Conservation (phyloP, 2,888 invertebrate genomes). For the Mermis nigrescens region DNA sequence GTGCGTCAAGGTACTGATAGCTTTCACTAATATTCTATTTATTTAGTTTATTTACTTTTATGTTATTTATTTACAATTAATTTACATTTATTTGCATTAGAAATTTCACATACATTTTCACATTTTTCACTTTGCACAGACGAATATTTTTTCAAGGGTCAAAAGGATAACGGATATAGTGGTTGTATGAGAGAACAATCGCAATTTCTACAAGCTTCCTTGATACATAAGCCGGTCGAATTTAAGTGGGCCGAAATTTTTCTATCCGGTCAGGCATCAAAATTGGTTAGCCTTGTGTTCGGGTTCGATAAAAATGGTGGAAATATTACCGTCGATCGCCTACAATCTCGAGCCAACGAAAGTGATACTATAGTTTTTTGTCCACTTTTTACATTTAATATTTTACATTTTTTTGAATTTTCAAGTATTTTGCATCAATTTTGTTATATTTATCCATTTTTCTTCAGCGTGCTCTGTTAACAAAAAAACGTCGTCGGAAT, state of each 20-base stretch:
- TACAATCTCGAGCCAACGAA: not conserved
- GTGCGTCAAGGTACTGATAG: no score
- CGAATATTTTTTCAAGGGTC: constrained; percentile 4
- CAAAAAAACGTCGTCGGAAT: no score
- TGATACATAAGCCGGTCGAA: constrained; percentile 38
- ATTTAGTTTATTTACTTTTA: no score
- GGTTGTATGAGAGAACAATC: constrained; percentile 15
- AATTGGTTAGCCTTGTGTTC: not conserved
- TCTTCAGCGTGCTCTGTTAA: no score
- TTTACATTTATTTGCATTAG: no score
- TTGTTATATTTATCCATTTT: no score
- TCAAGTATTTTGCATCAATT: no score
- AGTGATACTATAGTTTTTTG: no score
- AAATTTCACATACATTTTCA: no score
- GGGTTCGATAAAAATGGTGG: not conserved
- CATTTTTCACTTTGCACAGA: not conserved
- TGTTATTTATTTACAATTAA: not conserved
- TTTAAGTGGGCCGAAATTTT: constrained; percentile 45
- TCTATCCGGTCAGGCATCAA: not conserved
- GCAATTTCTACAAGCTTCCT: constrained; percentile 12
- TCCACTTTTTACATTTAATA: no score
- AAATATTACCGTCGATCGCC: not conserved
- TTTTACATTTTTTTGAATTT: no score
- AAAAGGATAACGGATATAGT: constrained; percentile 7
- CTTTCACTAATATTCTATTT: no score